Base-by-base conservation (phyloP, 2,797 vertebrate genomes). In the Allobates femoralis region DNA sequence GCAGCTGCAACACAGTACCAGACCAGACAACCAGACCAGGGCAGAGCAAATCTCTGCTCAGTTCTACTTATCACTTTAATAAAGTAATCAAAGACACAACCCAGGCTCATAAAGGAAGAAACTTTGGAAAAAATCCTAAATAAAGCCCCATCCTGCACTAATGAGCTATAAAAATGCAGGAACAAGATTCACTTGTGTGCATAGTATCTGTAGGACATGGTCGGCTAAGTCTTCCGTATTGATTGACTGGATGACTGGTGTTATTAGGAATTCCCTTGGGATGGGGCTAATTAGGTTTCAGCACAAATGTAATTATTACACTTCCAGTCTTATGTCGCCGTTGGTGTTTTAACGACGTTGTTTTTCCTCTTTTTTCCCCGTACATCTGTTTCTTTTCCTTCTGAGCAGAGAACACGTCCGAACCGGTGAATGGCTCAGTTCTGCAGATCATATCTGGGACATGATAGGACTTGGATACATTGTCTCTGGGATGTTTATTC, bases 401-500 rank as follows among this genome's bases (percentile, higher is more conserved):
- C 50, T 55, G 26, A 34, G 37, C 66, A 62, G n/a, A 51, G 51
- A 50, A 74, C 3, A 5, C 18, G 53, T 66, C 51, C 14, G 21
- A 18, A 62, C 77, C 26, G 18, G n/a, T 16, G 14, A 74, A 74
- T 79, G 51, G 26, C 53, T 85, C 50, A 56, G 74, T 55, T 78
- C 83, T 77, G 58, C 23, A 55, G 75, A 85, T 85, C 60, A 85
- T 55, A 37, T 34, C 16, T 50, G 32, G 28, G 53, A 81, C 56
- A 28, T 32, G 56, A 81, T 41, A 23, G 32, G 74, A 32, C 8
- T 2, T n/a, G 34, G 67, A 74, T 53, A 64, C 32, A 78, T 34
- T 58, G n/a, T 71, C 41, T 78, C 50, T 55, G 58, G 53, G n/a
- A n/a, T 50, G n/a, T 84, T 77, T 50, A 28, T 50, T 66, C 60